Evolutionary conservation across 53 echinoderm and acorn worm species (phyloP), one percentile per base, ranked within the genome.

Genomic region (Hippasteria phrygiana): DNA sequence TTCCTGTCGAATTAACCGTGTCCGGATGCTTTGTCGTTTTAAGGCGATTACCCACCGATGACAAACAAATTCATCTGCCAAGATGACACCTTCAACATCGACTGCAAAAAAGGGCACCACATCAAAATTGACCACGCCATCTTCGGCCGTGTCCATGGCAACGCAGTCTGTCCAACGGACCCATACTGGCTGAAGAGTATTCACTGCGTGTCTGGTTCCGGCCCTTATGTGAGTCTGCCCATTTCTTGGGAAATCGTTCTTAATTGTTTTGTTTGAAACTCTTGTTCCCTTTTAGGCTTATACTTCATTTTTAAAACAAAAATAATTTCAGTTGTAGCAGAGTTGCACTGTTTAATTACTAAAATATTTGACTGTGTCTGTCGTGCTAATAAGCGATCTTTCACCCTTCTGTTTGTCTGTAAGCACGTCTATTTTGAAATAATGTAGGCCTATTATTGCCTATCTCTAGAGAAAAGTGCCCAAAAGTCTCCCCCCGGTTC

Each of bases 131-230:
- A 77, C 54, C 34, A 77, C 35, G 77, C 77, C 26, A 4, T 77
- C 29, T 77, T 53, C 6, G 77, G 77, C n/a, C 77, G 77, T 77
- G 77, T 77, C 35, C 77, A 77, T 77, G 77, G 77, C 33, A 77
- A 54, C 20, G 77, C 77, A 33, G 54, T 54, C 37, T 77, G 77
- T 45, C 74, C 46, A 43, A 74, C 43, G 14, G 74, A 74, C 28
- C 74, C 74, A 11, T 74, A 43, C 29, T 74, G 74, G 74, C 43
- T 74, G 41, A 46, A 46, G 46, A 74, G 29, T 74, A 43, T 74
- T 42, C 43, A 74, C 45, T 74, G 74, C 27, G 0, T 74, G 43
- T 42, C 74, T 45, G 28, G 13, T 74, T 40, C 45, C 10, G 46
- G 74, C 34, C 29, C 43, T 22, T 1, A 2, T 27, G 74, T 74